Base-by-base conservation (phyloP, 2,888 invertebrate genomes). In the Trichogramma dendrolimi region DNA sequence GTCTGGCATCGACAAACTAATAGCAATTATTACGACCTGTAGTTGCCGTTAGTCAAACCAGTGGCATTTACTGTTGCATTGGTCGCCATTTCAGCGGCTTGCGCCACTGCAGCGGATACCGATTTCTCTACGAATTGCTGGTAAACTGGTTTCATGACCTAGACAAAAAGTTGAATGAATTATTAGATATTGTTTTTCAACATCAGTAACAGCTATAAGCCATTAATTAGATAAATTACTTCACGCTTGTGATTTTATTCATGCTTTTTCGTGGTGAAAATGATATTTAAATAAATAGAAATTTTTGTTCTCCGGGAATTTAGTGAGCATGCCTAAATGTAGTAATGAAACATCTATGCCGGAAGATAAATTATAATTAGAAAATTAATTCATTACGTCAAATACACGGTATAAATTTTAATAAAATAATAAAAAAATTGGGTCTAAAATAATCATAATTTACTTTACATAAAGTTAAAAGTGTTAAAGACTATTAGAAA, bases 81-180 rank as follows among this genome's bases (percentile, higher is more conserved):
- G 60, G 87, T 82, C 6, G 88, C 86, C 61, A 86, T 82, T 78
- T 87, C 88, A 62, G 90, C 88, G 71, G 90, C 91, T 78, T 87
- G 89, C 56, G 84, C 86, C 69, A 91, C 90, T 72, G 90, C 91
- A 79, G 88, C 90, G 78, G 91, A 87, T 79, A 92, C 87, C 74
- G 91, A 88, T 79, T 88, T 90, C 81, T 92, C 91, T 76, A 92
- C 84, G 76, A 89, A 89, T 67, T 86, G 83, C 78, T 92, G 89
- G 80, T 92, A 92, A 67, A 88, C 80, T 68, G 92, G 92, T 80
- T 91, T 91, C 89, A 93, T 87, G 70, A 90, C 81, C 92, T 92
- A 81, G 4, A 81, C 79, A 71, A 70, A 70, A 71, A 62, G 64
- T 42, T n/a, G 5, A 4, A 48, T 48, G 27, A 14, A n/a, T 14